phyloP scores from a whole-genome alignment of 1,140 invertebrate genomes.

The Metaphire vulgaris region DNA sequence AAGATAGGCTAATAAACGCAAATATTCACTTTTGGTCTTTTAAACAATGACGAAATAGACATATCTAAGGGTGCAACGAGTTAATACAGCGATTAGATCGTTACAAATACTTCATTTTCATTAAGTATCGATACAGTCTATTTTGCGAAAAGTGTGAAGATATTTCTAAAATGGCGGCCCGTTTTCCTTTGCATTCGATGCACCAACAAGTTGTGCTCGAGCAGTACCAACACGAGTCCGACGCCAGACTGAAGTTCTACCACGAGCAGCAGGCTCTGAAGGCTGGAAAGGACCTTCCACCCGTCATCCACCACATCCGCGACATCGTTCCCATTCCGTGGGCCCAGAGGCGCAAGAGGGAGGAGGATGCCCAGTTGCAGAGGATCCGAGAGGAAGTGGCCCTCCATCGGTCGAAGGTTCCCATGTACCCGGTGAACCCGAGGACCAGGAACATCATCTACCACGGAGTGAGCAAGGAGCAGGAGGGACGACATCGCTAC shows the following conservation, averaged over 20 bases:
- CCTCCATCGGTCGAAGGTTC: conserved; percentile 24
- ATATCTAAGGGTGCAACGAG: no score
- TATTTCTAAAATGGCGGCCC: neutral
- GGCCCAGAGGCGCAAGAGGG: neutral
- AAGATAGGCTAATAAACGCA: no score
- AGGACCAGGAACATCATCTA: conserved; percentile 37
- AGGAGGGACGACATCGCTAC: conserved; percentile 47
- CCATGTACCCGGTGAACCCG: conserved; percentile 41
- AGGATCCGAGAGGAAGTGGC: conserved; percentile 16
- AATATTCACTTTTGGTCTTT: no score
- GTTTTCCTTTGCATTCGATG: neutral
- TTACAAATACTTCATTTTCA: no score
- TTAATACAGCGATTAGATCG: no score
- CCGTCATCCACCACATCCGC: conserved; percentile 29
- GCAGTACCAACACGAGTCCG: neutral
- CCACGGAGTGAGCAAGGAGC: conserved; percentile 50
- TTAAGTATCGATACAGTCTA: no score
- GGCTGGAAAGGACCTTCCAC: neutral
- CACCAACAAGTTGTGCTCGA: neutral
- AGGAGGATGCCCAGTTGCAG: neutral
- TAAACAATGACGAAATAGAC: no score
- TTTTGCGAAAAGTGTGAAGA: no score
- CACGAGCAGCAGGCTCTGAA: neutral
- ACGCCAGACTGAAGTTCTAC: neutral
- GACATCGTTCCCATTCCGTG: conserved; percentile 32